Base-by-base conservation (phyloP, 2,797 vertebrate genomes). In the Scarus forsteni region DNA sequence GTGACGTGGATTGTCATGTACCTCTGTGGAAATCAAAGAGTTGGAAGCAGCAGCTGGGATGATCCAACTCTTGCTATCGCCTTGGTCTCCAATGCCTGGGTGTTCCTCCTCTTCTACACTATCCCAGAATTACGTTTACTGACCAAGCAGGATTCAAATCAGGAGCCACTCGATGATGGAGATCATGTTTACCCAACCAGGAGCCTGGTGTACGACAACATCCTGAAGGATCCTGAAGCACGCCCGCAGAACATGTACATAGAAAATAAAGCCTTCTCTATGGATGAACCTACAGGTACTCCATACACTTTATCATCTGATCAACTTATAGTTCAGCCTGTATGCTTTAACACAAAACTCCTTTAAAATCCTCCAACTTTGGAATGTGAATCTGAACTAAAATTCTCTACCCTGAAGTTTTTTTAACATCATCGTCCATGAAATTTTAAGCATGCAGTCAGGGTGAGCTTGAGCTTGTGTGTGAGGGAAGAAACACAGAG, bases 221-320 rank as follows among this genome's bases (percentile, higher is more conserved):
- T 96, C 84, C 82, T 95, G 14, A 97, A 96, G 73, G 95, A 96
- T 76, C 92, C 94, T 1, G 88, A 72, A 35, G 52, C 49, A 58
- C 87, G 83, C 10, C 89, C 93, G 66, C 94, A 85, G 13, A 87
- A 75, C 14, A 36, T 96, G 86, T 96, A 95, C 5, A 86, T 97
- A 72, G 96, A 98, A 84, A 98, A 99, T 89, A 96, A 95, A 83
- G 96, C 96, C 0, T 98, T 98, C 81, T 94, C 95, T 13, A 93
- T 96, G 95, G 96, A 98, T 0, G 96, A 97, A 63, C 92, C 94
- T 67, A 57, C 93, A 59, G 96, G 97, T 98, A 92, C 8, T 50
- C 68, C 40, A 59, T 42, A 69, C 56, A 40, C n/a, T 12, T 18
- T 16, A 18, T 52, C 27, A 18, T 19, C 13, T 8, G 54, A 36